Conservation (phyloP, 2,888 invertebrate species). For the Metallyticus violacea region DNA sequence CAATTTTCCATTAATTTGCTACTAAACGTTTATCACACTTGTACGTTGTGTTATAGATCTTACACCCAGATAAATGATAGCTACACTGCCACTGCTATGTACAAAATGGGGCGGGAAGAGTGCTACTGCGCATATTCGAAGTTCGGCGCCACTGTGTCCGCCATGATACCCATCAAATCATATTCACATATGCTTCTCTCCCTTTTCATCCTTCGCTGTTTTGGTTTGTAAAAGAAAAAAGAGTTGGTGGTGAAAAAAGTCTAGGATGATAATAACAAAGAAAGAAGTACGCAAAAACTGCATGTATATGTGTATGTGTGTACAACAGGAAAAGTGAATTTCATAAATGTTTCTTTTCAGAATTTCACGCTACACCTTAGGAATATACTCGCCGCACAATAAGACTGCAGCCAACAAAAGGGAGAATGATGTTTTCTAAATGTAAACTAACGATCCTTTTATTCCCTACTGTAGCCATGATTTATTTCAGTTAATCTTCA, state of each 20-base stretch:
- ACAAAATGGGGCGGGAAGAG: neutral
- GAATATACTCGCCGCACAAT: neutral
- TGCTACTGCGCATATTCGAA: neutral
- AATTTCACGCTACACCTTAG: neutral
- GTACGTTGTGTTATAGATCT: no score
- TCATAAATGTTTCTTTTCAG: conserved; percentile 20
- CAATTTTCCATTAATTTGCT: no score
- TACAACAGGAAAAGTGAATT: conserved; percentile 26
- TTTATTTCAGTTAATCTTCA: neutral
- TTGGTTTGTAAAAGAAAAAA: neutral
- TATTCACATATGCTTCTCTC: neutral
- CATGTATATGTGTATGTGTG: no score
- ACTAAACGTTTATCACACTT: no score
- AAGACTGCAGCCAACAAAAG: neutral
- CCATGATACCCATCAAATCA: neutral
- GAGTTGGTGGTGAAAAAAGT: neutral
- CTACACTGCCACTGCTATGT: neutral
- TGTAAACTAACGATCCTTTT: neutral
- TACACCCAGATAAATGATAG: no score
- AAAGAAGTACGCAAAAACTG: no score
- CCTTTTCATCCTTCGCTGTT: neutral
- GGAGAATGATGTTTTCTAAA: neutral
- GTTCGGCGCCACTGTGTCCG: neutral
- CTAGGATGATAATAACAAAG: neutral
- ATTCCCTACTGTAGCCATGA: neutral